These are phyloP conservation scores for Coptodon rendalli DNA, from an alignment of 2,113 vertebrate species.

Conservation along the genomic window DNA sequence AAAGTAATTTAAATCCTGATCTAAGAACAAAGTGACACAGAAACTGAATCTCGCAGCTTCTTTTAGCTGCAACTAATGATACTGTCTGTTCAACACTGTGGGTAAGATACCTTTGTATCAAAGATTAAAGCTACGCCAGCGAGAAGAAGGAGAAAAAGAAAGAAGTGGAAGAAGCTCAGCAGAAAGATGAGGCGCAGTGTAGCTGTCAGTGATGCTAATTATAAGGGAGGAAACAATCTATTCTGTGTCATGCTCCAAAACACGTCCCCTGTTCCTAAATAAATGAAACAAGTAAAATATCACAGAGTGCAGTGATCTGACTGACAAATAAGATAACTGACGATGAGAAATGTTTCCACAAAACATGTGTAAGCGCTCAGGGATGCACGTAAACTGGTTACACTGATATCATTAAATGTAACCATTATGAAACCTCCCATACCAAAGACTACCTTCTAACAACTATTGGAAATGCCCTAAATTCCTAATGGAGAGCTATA, in stretches of 20 bases:
- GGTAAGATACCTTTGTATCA: neutral
- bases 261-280: neutral
- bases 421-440: neutral
- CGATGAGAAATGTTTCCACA: neutral
- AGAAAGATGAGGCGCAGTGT: neutral
- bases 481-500: neutral
- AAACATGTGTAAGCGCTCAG: neutral
- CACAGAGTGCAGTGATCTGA: neutral
- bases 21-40: neutral
- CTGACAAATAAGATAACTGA: neutral
- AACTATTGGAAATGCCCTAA: neutral
- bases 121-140: neutral
- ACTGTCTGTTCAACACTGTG: neutral
- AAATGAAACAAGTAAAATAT: neutral
- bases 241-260: neutral
- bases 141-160: neutral
- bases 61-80: neutral
- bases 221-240: neutral
- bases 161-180: neutral
- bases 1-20: rapidly evolving
- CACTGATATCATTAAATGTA: neutral
- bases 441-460: rapidly evolving
- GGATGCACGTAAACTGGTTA: neutral
- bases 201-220: neutral
- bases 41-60: neutral